Evolutionary conservation across 1,140 invertebrate genomes (phyloP).

Genomic region (Adelges cooleyi): DNA sequence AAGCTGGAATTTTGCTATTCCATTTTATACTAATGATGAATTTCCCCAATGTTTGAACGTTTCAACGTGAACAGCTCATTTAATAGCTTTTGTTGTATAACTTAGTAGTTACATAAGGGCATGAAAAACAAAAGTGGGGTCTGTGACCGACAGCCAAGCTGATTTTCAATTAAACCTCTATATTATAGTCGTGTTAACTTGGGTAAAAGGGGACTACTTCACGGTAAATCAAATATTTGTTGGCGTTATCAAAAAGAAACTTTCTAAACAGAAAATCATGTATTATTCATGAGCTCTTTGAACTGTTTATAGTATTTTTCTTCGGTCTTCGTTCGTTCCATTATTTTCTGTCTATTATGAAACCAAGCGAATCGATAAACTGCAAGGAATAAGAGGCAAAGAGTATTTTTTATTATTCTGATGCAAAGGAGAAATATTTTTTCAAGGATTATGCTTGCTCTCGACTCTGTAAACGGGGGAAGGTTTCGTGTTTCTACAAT

Average conservation of each 20-base stretch:
- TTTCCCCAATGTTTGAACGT: too few relatives aligned
- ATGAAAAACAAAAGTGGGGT: too few relatives aligned
- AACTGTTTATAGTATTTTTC: constrained; percentile 5
- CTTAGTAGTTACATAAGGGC: too few relatives aligned
- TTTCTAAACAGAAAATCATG: constrained; percentile 15
- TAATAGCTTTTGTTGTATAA: too few relatives aligned
- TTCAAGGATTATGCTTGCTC: constrained; percentile 2
- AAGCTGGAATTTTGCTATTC: too few relatives aligned
- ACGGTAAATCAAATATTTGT: constrained; percentile 17
- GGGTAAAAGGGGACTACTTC: not conserved
- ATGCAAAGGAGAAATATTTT: constrained; percentile 7
- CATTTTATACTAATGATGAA: too few relatives aligned
- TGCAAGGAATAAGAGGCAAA: not conserved
- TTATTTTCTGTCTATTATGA: constrained; percentile 7
- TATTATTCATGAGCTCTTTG: constrained; percentile 23
- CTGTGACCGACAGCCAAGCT: too few relatives aligned
- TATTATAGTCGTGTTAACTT: not conserved
- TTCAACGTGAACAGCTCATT: too few relatives aligned
- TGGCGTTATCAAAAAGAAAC: constrained; percentile 9
- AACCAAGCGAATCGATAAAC: constrained; percentile 24
- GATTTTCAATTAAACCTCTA: constrained; percentile 19
- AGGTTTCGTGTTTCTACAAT: constrained; percentile 19
- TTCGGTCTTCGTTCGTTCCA: not conserved
- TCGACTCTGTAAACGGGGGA: not conserved
- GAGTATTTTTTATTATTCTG: not conserved